Base-by-base conservation (phyloP, 1,140 invertebrate genomes). In the Melitaea cinxia region DNA sequence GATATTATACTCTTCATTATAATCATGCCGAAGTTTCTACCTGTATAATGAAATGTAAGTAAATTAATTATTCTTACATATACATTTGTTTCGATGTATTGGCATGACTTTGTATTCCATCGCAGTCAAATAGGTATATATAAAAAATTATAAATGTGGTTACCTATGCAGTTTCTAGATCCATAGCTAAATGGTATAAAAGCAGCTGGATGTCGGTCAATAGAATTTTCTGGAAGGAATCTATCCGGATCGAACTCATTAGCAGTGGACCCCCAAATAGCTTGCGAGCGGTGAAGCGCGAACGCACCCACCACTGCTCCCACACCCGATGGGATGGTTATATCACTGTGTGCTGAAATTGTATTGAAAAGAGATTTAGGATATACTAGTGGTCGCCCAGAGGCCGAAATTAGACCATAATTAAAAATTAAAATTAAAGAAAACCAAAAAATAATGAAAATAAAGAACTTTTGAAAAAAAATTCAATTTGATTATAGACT, bases 101-200 rank as follows among this genome's bases (percentile, higher is more conserved):
- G 26, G 26, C 26, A 28, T 28, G 7, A 28, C 3, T 28, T 7
- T 7, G n/a, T 28, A 28, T 28, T 28, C 7, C 3, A 28, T 3
- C 26, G 26, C 3, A 4, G 26, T 28, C 3, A 28, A 28, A 7
- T 28, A 28, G 26, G 26, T 28, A 28, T 28, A 7, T 28, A 28
- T 28, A 28, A n/a, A 39, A 39, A 39, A 15, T n/a, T 15, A 39
- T n/a, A 4, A 50, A 50, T 12, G 9, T 59, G 63, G 65, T 57
- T 75, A 88, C 85, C 94, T 53, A 94, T 94, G 69, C 94, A 94
- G 78, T 94, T 94, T 72, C 94, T 86, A 4, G 91, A 82, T 14
- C 94, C 93, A 21, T 91, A 92, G 50, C 93, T 93, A 75, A 94
- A 95, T 2, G 94, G 93, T 17, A 94, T 66, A 72, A 93, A 95